These are phyloP conservation scores for Bugula neritina DNA, from an alignment of 2,888 invertebrate genomes.

Conservation along the genomic window DNA sequence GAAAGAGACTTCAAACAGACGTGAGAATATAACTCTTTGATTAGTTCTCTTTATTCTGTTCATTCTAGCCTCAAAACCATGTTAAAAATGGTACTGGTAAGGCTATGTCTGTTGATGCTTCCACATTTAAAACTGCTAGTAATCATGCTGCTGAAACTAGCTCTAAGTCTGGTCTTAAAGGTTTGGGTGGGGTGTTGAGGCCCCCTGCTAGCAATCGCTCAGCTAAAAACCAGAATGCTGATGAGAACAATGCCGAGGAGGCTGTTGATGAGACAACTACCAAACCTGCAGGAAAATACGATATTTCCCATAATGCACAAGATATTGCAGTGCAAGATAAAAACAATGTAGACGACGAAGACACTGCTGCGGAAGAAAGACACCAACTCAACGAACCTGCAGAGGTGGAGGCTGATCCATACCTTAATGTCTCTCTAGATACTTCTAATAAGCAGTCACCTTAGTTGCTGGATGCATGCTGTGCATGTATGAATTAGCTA, in stretches of 20 bases:
- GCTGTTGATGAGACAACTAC: not conserved
- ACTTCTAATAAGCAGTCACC: no score
- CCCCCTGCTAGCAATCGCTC: not conserved
- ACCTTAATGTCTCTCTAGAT: no score
- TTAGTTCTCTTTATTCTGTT: no score
- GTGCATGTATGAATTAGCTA: no score
- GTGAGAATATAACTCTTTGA: no score
- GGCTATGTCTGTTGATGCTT: not conserved
- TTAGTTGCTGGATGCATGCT: no score
- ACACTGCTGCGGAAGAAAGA: not conserved
- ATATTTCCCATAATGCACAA: not conserved
- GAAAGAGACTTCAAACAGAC: no score
- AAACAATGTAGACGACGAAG: constrained; percentile 11
- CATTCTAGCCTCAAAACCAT: not conserved
- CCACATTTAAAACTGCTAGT: not conserved
- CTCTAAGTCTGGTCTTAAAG: not conserved
- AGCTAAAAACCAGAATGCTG: not conserved
- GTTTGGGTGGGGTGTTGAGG: not conserved
- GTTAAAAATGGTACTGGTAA: not conserved
- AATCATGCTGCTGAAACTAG: not conserved
- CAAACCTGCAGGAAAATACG: no score
- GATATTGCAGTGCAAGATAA: not conserved
- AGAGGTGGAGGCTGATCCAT: no score
- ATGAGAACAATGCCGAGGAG: not conserved
- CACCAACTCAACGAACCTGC: not conserved